Conservation (phyloP, 1,140 invertebrate species). For the Belonocnema kinseyi region DNA sequence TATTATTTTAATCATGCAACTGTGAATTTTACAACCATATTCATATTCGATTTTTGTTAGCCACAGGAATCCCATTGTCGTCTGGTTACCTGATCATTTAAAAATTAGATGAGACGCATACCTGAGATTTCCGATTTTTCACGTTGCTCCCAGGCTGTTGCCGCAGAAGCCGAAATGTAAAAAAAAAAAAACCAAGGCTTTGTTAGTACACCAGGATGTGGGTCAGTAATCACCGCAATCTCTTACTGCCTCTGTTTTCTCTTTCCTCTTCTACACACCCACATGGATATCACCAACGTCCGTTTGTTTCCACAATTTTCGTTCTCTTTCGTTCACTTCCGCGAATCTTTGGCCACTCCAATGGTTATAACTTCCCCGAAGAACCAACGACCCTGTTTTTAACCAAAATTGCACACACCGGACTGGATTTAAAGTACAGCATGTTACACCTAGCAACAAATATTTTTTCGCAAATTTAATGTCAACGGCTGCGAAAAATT, state of each 20-base stretch:
- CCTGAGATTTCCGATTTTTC: neutral
- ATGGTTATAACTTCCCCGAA: conserved; percentile 9
- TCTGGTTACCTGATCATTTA: neutral
- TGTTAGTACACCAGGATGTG: conserved; percentile 53
- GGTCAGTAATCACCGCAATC: conserved; percentile 58
- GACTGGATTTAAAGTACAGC: neutral
- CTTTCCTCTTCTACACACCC: conserved; percentile 34
- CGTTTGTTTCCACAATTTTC: conserved; percentile 41
- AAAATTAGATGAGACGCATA: neutral
- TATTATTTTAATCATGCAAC: no score
- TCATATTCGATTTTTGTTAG: no score
- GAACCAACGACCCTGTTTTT: conserved; percentile 18
- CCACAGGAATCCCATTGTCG: no score
- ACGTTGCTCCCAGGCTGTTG: conserved; percentile 30
- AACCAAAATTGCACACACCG: neutral
- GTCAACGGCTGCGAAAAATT: no score
- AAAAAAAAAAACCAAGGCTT: conserved; percentile 52
- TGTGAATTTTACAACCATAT: no score
- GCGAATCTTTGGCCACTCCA: conserved; percentile 23
- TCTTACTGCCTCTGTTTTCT: conserved; percentile 44
- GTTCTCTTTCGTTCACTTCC: conserved; percentile 19
- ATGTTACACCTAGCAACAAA: neutral
- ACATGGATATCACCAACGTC: conserved; percentile 31
- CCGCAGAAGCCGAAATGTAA: conserved; percentile 38
- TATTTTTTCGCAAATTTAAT: neutral